Evolutionary conservation across 2,888 invertebrate genomes (phyloP), one percentile per base, ranked within the genome.

Genomic region (Eupithecia abbreviata): DNA sequence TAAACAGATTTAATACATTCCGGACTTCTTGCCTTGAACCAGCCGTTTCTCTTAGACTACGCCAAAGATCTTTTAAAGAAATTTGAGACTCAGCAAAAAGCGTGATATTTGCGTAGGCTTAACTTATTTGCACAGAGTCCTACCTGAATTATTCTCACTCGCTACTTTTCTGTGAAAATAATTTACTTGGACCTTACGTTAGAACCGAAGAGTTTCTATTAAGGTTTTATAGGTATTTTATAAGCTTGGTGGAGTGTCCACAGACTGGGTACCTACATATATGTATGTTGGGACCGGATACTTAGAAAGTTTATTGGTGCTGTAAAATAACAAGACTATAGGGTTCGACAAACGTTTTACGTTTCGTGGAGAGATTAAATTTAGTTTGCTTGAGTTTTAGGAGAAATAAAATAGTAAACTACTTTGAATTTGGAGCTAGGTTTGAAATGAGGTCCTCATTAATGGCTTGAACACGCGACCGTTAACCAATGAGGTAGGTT

Each of bases 71-170:
- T 77, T 73, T 58, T 41, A 41, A 9, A 62, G 66, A 73, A 85
- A 86, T 85, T 84, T 82, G 80, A 77, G 77, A 82, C 82, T 81
- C 80, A 82, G 85, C 81, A 84, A 88, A 87, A 86, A 86, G 82
- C 86, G 85, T 84, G 85, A 86, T 87, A 86, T 88, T 88, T 85
- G 84, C 84, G 86, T 90, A 87, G 87, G 85, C 85, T 89, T 87
- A 83, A 83, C 88, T 87, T 91, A 89, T 91, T 92, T 90, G 88
- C 85, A 85, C 85, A 82, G 84, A 82, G n/a, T 67, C 13, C 41
- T 85, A 85, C 81, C 83, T 85, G 89, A 89, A 91, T 90, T 90
- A 90, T 89, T 90, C 88, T 87, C 86, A 91, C 91, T 89, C 58
- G 42, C 66, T 58, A 51, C 51, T 85, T 80, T 76, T 78, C 71